phyloP scores from a whole-genome alignment of 2,888 invertebrate species.

The Syrphus vitripennis region DNA sequence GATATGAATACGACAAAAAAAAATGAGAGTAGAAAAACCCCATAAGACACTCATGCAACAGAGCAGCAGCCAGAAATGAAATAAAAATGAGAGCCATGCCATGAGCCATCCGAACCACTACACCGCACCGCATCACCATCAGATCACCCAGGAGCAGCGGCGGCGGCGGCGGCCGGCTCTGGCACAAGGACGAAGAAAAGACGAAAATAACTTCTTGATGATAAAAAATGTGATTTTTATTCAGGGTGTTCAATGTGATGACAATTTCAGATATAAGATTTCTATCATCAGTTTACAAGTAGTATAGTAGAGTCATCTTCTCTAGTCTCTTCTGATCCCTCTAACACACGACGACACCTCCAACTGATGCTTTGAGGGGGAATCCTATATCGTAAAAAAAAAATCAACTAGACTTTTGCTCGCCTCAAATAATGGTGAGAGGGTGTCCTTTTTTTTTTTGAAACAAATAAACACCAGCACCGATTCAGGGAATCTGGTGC shows the following conservation, averaged over 20 bases:
- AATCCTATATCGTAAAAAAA: slow-evolving; percentile 37
- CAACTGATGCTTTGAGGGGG: neutral
- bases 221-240: slow-evolving; percentile 71
- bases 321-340: slow-evolving; percentile 47
- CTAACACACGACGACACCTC: neutral
- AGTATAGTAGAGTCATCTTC: neutral
- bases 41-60: slow-evolving; percentile 54
- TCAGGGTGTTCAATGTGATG: slow-evolving; percentile 71
- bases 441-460: slow-evolving; percentile 17
- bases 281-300: slow-evolving; percentile 66
- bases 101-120: too few relatives aligned
- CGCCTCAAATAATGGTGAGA: neutral
- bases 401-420: slow-evolving; percentile 30
- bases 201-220: slow-evolving; percentile 57
- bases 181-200: slow-evolving; percentile 9
- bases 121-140: neutral
- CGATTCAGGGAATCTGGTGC: neutral
- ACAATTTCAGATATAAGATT: slow-evolving; percentile 71
- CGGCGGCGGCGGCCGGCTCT: too few relatives aligned
- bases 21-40: neutral
- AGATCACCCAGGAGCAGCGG: neutral
- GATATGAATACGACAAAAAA: slow-evolving; percentile 59
- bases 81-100: slow-evolving; percentile 31
- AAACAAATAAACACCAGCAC: slow-evolving; percentile 52
- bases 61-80: slow-evolving; percentile 29